These are phyloP conservation scores for Cryptophagus acutangulus DNA, from an alignment of 2,888 invertebrate genomes.

Conservation along the genomic window DNA sequence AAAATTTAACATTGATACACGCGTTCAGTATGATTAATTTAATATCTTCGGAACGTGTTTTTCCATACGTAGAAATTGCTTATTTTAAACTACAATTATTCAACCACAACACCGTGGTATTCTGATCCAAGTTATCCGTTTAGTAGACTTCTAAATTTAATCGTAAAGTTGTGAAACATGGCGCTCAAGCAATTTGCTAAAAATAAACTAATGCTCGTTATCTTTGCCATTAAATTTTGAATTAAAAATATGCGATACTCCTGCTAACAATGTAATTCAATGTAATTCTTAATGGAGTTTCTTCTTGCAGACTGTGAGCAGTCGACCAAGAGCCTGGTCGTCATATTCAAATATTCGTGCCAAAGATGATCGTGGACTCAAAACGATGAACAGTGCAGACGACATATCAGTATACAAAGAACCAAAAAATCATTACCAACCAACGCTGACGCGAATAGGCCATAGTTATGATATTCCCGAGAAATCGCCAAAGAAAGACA, in stretches of 20 bases:
- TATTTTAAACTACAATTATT: no score
- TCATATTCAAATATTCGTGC: constrained; percentile 42
- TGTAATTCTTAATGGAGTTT: constrained; percentile 13
- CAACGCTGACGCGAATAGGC: constrained; percentile 46
- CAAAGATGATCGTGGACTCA: constrained; percentile 32
- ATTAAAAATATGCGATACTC: background rate
- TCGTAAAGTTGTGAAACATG: no score
- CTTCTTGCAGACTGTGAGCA: constrained; percentile 48
- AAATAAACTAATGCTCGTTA: no score
- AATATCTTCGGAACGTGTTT: no score
- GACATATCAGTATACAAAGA: constrained; percentile 34
- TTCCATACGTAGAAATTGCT: no score
- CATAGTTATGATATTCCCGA: constrained; percentile 50
- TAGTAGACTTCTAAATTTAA: no score
- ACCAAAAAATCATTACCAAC: constrained; percentile 30
- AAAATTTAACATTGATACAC: no score
- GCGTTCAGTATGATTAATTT: no score
- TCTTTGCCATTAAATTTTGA: background rate
- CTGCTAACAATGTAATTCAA: constrained; percentile 2
- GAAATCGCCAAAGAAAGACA: constrained; percentile 55
- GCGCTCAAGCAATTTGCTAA: no score
- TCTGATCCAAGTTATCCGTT: no score
- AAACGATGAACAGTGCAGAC: constrained; percentile 44
- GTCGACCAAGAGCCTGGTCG: constrained; percentile 45
- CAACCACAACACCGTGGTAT: no score